Evolutionary conservation across 2,888 invertebrate genomes (phyloP).

Genomic region (Drymonia ruficornis): DNA sequence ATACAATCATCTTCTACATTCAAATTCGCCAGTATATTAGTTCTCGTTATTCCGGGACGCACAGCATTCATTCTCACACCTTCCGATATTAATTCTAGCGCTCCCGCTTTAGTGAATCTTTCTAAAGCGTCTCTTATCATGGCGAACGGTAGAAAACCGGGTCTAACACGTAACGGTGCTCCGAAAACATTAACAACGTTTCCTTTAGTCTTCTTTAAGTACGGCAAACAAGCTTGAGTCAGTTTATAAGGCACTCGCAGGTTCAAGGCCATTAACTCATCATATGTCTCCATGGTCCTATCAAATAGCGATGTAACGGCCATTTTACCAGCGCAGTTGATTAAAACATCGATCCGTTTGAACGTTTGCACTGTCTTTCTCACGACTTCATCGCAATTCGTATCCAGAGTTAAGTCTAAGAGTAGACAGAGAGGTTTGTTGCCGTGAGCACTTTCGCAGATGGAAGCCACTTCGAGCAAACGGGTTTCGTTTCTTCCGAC

Average conservation of each 20-base stretch:
- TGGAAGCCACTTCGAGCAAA: conserved; percentile 48
- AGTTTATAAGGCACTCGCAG: conserved; percentile 61
- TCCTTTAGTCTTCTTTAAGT: conserved; percentile 58
- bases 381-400: conserved; percentile 57
- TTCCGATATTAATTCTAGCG: conserved; percentile 57
- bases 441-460: conserved; percentile 49
- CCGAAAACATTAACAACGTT: conserved; percentile 62
- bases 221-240: conserved; percentile 57
- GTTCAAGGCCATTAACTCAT: conserved; percentile 59
- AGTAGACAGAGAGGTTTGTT: conserved; percentile 52
- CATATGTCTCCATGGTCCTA: conserved; percentile 55
- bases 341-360: conserved; percentile 54
- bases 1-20: conserved; percentile 55
- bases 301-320: conserved; percentile 59
- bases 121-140: conserved; percentile 62
- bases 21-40: conserved; percentile 59
- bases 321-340: conserved; percentile 63
- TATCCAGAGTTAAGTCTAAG: conserved; percentile 52
- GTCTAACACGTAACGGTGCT: conserved; percentile 50
- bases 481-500: conserved; percentile 60
- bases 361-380: conserved; percentile 55
- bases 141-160: conserved; percentile 56
- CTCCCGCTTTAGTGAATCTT: conserved; percentile 59
- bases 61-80: conserved; percentile 68
- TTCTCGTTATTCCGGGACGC: conserved; percentile 60